phyloP scores from a whole-genome alignment of 2,113 vertebrate species.

The Microtus oregoni region DNA sequence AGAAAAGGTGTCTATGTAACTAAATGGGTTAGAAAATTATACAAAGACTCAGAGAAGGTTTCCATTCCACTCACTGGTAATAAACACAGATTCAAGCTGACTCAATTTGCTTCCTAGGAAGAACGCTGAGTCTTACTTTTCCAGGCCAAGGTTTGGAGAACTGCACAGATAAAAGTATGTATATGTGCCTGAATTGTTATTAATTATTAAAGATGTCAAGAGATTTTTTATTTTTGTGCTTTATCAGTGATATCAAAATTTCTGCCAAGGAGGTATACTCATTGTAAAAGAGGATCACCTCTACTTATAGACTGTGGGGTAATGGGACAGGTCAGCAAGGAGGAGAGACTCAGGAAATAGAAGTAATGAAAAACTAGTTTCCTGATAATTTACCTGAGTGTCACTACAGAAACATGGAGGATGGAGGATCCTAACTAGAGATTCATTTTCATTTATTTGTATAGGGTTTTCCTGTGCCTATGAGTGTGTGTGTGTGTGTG shows the following conservation, averaged over 20 bases:
- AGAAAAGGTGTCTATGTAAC: background rate
- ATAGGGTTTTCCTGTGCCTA: background rate
- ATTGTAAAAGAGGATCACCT: background rate
- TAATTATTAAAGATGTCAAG: constrained; percentile 4
- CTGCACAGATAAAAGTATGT: background rate
- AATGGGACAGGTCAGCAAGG: background rate
- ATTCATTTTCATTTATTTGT: background rate
- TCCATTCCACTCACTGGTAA: background rate
- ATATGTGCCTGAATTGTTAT: background rate
- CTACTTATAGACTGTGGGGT: background rate
- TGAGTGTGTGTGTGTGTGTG: background rate
- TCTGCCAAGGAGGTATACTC: background rate
- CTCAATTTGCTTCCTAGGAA: constrained; percentile 29
- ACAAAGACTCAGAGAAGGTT: background rate
- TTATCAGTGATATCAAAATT: background rate
- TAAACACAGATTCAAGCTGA: background rate
- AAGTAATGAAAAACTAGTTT: background rate
- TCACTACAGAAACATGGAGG: background rate
- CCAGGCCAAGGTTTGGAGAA: background rate
- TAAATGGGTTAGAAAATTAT: background rate
- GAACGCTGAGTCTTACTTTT: background rate
- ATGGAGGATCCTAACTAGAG: background rate
- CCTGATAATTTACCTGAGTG: background rate
- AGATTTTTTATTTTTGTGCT: background rate
- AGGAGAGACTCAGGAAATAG: background rate